Conservation (phyloP, 2,888 invertebrate species). For the Ophion obscuratus region DNA sequence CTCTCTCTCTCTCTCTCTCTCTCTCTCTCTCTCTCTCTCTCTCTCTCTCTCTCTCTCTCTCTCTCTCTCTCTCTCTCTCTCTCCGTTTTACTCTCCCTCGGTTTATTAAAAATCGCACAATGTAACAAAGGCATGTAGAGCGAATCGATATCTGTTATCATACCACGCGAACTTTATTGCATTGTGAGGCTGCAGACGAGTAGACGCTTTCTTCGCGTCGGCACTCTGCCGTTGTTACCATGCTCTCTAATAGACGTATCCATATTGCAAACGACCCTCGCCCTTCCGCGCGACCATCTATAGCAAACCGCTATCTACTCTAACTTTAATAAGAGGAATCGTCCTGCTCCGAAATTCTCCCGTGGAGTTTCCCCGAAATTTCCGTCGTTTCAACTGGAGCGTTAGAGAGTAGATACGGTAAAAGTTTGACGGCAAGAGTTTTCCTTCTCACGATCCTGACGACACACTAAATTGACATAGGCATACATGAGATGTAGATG, state of each 20-base stretch:
- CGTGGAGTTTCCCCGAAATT: constrained; percentile 20
- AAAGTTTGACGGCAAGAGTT: constrained; percentile 25
- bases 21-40: background rate
- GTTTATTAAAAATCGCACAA: constrained; percentile 58
- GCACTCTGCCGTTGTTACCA: constrained; percentile 15
- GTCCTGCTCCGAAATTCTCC: constrained; percentile 27
- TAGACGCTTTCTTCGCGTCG: constrained; percentile 19
- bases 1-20: constrained; percentile 5
- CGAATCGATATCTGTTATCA: constrained; percentile 20
- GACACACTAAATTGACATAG: constrained; percentile 41
- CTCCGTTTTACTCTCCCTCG: constrained; percentile 11
- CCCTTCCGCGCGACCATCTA: constrained; percentile 15
- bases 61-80: constrained; percentile 1
- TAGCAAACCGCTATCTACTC: constrained; percentile 31
- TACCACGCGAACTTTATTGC: constrained; percentile 47
- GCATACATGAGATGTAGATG: constrained; percentile 12
- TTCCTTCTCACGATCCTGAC: background rate
- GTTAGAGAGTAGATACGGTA: constrained; percentile 11
- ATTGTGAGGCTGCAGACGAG: constrained; percentile 14
- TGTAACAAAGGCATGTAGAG: constrained; percentile 7
- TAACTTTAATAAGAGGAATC: constrained; percentile 44
- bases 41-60: background rate
- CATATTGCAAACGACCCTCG: constrained; percentile 59
- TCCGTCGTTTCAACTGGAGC: constrained; percentile 29
- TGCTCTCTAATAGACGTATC: constrained; percentile 60